Base-by-base conservation (phyloP, 2,797 vertebrate species). In the Serranus cabrilla region DNA sequence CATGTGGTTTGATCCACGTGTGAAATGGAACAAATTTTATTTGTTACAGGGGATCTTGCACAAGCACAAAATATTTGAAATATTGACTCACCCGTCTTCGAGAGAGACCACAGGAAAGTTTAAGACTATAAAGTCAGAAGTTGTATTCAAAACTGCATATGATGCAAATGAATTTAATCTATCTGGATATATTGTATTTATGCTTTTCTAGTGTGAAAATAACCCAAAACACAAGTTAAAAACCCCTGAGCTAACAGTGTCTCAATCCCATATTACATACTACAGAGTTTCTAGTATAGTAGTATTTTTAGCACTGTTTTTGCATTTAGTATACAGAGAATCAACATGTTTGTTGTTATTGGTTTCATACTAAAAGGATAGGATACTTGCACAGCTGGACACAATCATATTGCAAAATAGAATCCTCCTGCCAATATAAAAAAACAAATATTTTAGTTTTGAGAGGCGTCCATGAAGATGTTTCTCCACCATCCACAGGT, bases 21-120 rank as follows among this genome's bases (percentile, higher is more conserved):
- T 71, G 20, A 69, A 70, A 63, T 55, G 34, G 42, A 84, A 70
- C 52, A 42, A 37, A 51, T 63, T 58, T n/a, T 51, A 69, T 79
- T 47, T 56, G 58, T 58, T 52, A 64, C 17, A 70, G 34, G 42
- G 70, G n/a, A 77, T 45, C 49, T 78, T 76, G 40, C 67, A 75
- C 55, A 66, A 81, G 65, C 27, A 49, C 59, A 69, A 78, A 62
- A 13, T 43, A 51, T 51, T 74, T 78, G 13, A 51, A 31, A 55
- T 14, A 20, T 39, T 58, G 55, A 46, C 17, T 52, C 3, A 7
- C 34, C 7, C 2, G 12, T 5, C 25, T 46, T 47, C 56, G 18
- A 34, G 47, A 54, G 27, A 16, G 42, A 74, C 21, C 42, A 49
- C 18, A 21, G 1, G 25, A 20, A 34, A 20, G 17, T 37, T 59